A percentile compares a stretch with the other conserved stretches of the same genome.
Evolutionary conservation across 2,888 invertebrate genomes (phyloP).

Genomic region (Cataglyphis rosenhaueri): DNA sequence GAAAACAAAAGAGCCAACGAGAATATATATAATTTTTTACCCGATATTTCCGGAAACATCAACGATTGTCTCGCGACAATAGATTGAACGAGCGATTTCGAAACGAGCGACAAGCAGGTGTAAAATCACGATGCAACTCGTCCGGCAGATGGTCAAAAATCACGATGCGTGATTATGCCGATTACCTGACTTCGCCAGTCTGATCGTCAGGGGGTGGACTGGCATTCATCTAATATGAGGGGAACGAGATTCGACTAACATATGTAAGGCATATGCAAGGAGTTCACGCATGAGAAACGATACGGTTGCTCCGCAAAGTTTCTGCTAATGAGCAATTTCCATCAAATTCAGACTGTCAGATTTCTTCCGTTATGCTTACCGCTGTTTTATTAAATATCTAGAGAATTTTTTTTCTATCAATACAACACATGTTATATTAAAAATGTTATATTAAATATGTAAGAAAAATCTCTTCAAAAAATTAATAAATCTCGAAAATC

Average conservation of each 20-base stretch:
- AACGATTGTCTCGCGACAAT: constrained; percentile 20
- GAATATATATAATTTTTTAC: constrained; percentile 18
- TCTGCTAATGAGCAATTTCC: constrained; percentile 30
- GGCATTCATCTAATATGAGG: background rate
- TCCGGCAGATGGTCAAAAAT: constrained; percentile 75
- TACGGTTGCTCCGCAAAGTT: background rate
- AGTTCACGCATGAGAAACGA: constrained; percentile 53
- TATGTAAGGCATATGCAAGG: constrained; percentile 32
- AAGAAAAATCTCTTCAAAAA: background rate
- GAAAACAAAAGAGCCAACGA: constrained; percentile 33
- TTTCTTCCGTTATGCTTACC: background rate
- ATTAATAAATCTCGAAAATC: background rate
- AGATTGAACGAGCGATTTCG: constrained; percentile 18
- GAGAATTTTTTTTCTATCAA: background rate
- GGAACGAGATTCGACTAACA: constrained; percentile 36
- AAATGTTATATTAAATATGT: background rate
- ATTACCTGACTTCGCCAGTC: constrained; percentile 53
- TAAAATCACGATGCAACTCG: constrained; percentile 69
- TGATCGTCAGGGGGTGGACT: constrained; percentile 27
- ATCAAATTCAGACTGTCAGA: constrained; percentile 20
- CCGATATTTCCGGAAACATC: constrained; percentile 38
- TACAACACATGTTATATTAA: background rate
- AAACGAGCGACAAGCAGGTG: constrained; percentile 71
- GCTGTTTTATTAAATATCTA: constrained; percentile 9
- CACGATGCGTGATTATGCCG: constrained; percentile 68